Evolutionary conservation across 2,113 vertebrate genomes (phyloP), one percentile per base, ranked within the genome.

Genomic region (Leucosticte australis): DNA sequence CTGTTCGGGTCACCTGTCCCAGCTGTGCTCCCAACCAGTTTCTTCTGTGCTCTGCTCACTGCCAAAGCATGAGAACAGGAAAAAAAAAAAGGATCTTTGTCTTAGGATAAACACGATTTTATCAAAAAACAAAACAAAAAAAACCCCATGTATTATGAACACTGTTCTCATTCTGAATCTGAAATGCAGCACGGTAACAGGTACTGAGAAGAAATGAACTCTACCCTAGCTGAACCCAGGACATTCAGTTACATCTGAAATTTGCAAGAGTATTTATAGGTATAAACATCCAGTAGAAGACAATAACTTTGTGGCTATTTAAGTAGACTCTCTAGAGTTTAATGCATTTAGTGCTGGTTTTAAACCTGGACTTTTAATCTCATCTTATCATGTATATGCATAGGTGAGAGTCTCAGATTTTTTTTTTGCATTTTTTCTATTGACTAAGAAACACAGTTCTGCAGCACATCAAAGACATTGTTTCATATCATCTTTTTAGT

Each of bases 1-100:
- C 17, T 59, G 4, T 44, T 42, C 0, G 0, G 17, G 13, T 59
- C 26, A 44, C 17, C 31, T n/a, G 27, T 27, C 27, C 27, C 46
- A 60, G 6, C 4, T 33, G 31, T 27, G 37, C 31, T 59, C 31
- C 62, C 62, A 76, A 2, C 5, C 31, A 59, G 13, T 68, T 77
- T 68, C 14, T 31, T 68, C 57, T 35, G 21, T 57, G 20, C 7
- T 17, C 49, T 84, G 5, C 26, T 76, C 44, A 35, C 31, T 49
- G 31, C 16, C 11, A 50, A 53, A 76, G 21, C 26, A 37, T 31
- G 27, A 59, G 21, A 37, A 10, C 28, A 53, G 3, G 20, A 3
- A 2, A 13, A 37, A n/a, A 52, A 11, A 41, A 44, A 42, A 9
- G 2, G 6, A 9, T 33, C 9, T 44, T 87, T 59, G 9, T 37